phyloP scores from a whole-genome alignment of 2,888 invertebrate genomes.

The Dione juno region DNA sequence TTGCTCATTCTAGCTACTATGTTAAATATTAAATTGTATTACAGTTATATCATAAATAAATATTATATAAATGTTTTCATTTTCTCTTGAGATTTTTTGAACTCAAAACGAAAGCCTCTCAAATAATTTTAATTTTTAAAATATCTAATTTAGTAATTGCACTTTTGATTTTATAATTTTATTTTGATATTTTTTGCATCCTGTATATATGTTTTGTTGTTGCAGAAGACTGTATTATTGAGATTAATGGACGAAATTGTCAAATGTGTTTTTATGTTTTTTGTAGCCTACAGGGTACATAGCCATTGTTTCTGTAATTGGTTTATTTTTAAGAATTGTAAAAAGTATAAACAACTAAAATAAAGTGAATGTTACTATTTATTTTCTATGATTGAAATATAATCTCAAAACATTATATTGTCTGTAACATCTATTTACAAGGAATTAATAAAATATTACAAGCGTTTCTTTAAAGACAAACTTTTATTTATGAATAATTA shows the following conservation, averaged over 20 bases:
- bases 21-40: constrained; percentile 1
- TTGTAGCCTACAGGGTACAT: constrained; percentile 22
- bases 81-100: background rate
- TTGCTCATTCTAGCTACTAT: background rate
- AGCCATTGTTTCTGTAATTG: constrained; percentile 23
- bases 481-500: constrained; percentile 13
- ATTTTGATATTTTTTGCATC: constrained; percentile 2
- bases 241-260: constrained; percentile 18
- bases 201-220: background rate
- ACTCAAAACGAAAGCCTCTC: background rate
- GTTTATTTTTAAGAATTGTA: constrained; percentile 23
- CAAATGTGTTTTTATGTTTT: background rate
- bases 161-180: constrained; percentile 9
- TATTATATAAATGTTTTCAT: background rate
- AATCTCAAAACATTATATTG: constrained; percentile 17
- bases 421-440: constrained; percentile 24
- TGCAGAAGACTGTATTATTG: constrained; percentile 15
- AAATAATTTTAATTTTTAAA: background rate
- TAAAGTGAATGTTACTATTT: constrained; percentile 22
- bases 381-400: constrained; percentile 22
- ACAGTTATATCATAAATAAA: background rate
- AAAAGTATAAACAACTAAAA: constrained; percentile 13
- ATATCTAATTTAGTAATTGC: background rate
- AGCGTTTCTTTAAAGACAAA: background rate
- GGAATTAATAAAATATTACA: constrained; percentile 17